Evolutionary conservation across 2,797 vertebrate genomes (phyloP), one percentile per base, ranked within the genome.

Genomic region (Gorsachius magnificus): DNA sequence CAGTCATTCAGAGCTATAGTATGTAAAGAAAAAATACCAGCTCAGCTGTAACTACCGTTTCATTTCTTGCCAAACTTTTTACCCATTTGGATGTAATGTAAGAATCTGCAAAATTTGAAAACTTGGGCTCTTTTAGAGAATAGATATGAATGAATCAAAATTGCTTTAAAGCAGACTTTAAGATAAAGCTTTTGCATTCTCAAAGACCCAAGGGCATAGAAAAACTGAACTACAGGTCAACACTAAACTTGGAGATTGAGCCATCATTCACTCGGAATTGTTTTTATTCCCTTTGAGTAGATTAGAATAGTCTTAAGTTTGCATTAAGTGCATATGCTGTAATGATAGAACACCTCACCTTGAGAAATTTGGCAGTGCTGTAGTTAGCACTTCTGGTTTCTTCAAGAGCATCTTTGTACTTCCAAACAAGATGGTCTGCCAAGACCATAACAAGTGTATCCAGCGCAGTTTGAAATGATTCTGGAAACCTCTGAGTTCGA

Each of bases 361-460:
- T 99, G 71, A 99, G 98, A 96, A 99, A 99, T 84, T 97, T 98
- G 31, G 99, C 99, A 69, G 98, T 97, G 4, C 99, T 99, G 82
- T 98, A 98, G 96, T 99, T 99, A 72, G 99, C 99, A 54, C 98
- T 98, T 85, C 98, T 99, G 1, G 99, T 99, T 97, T 99, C 99
- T 78, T 99, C 99, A 38, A 97, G 66, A 83, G 99, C 90, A 3
- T 99, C 99, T 97, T 97, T 99, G 97, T 98, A 98, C 94, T 99
- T 99, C 99, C 99, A 99, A 97, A 98, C 98, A 96, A 99, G 98
- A 36, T 99, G 99, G 86, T 99, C 99, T 0, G 99, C 99, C 82
- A 99, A 95, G 6, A 98, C 94, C 98, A 99, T 99, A 87, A 99
- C 98, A 94, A 99, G 98, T 9, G 97, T 98, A 96, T 99, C 99